These are phyloP conservation scores for Psammodynastes pulverulentus DNA, from an alignment of 2,113 vertebrate genomes.

Conservation along the genomic window DNA sequence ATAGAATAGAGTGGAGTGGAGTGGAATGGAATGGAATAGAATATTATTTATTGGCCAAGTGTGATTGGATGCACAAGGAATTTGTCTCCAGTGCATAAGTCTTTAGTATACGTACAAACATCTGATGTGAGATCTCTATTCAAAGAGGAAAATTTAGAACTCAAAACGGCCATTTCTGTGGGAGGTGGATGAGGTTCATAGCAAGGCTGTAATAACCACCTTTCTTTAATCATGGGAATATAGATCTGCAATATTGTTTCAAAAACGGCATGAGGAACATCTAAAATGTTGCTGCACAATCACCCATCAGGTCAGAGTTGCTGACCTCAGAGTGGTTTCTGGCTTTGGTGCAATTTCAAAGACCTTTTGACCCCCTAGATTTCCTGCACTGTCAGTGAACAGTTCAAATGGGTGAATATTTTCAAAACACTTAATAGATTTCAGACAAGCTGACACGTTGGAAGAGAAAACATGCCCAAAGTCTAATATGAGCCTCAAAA, in stretches of 20 bases:
- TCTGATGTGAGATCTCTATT: not conserved
- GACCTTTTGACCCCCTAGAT: not conserved
- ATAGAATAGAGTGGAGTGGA: too few relatives aligned
- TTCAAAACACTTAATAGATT: not conserved
- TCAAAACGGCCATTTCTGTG: not conserved
- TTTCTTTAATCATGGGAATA: not conserved
- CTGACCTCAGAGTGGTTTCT: not conserved
- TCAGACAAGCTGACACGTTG: not conserved
- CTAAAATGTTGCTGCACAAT: not conserved
- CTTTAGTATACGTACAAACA: not conserved
- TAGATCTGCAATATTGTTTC: not conserved
- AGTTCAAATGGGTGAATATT: not conserved
- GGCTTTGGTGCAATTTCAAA: not conserved
- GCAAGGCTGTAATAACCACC: not conserved
- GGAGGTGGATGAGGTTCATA: not conserved
- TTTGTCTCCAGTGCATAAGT: not conserved
- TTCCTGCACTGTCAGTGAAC: not conserved
- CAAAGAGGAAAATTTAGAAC: not conserved
- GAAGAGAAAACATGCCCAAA: not conserved
- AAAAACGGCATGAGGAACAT: not conserved
- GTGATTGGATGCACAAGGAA: not conserved
- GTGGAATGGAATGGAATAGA: not conserved
- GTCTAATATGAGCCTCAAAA: not conserved
- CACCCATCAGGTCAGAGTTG: not conserved
- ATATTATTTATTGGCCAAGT: not conserved